phyloP scores from a whole-genome alignment of 2,888 invertebrate species.

The Nasonovia ribisnigri region DNA sequence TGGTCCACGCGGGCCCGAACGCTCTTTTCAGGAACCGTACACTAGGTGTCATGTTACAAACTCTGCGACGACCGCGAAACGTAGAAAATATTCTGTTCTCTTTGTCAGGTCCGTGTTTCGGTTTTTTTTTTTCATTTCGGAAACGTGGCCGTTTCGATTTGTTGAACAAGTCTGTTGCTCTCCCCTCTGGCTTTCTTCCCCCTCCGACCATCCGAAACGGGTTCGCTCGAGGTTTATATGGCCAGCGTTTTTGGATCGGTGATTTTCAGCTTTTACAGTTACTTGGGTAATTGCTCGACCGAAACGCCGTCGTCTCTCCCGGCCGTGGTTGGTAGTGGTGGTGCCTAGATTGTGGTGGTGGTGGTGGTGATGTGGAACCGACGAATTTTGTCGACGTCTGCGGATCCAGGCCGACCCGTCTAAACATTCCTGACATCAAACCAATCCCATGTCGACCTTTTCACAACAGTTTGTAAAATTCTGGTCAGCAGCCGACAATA shows the following conservation, averaged over 20 bases:
- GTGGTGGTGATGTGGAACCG: slow-evolving; percentile 21
- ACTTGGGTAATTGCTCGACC: slow-evolving; percentile 5
- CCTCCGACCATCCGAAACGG: neutral
- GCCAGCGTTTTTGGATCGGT: neutral
- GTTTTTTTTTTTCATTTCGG: neutral
- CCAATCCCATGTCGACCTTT: neutral
- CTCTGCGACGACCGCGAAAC: neutral
- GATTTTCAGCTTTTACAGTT: slow-evolving; percentile 33
- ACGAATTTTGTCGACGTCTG: neutral
- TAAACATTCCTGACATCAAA: neutral
- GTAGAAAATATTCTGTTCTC: neutral
- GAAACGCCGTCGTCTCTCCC: slow-evolving; percentile 4
- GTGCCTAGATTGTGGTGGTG: neutral
- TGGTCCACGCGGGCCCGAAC: neutral
- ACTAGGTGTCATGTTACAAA: neutral
- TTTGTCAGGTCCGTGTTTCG: neutral
- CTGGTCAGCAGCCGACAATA: neutral
- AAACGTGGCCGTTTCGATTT: slow-evolving; percentile 52
- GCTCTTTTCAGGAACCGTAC: neutral
- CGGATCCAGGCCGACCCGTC: neutral
- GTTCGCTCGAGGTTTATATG: neutral
- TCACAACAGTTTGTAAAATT: neutral
- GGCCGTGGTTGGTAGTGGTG: neutral
- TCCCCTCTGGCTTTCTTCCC: neutral
- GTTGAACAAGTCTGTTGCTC: neutral